phyloP scores from a whole-genome alignment of 1,140 invertebrate species.

The Aphaenogaster ashmeadi region DNA sequence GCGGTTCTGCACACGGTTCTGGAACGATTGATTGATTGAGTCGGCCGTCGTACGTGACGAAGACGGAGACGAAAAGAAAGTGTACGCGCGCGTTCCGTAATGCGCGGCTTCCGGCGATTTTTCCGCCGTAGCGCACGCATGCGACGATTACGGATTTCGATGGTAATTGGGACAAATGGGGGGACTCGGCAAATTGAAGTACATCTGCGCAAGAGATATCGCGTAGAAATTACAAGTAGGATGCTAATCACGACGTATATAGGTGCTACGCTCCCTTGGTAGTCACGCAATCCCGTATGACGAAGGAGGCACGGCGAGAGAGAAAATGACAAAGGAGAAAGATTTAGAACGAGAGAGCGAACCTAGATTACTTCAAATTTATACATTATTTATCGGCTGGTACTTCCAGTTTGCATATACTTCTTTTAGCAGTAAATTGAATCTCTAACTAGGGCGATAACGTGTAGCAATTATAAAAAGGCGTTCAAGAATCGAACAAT shows the following conservation, averaged over 20 bases:
- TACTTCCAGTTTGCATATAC: background rate
- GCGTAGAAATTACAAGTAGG: constrained; percentile 33
- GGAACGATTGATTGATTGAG: constrained; percentile 48
- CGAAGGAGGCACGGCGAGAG: background rate
- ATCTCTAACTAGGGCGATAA: constrained; percentile 14
- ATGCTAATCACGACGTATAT: constrained; percentile 55
- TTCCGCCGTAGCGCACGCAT: background rate
- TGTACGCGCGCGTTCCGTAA: background rate
- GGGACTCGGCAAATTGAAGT: constrained; percentile 38
- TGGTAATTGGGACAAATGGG: constrained; percentile 34
- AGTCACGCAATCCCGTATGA: constrained; percentile 51
- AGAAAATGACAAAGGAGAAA: background rate
- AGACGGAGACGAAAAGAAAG: background rate
- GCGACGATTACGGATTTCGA: constrained; percentile 43
- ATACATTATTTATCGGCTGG: background rate
- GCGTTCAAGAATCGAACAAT: background rate
- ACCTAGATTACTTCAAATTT: constrained; percentile 10
- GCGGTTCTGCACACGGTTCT: background rate
- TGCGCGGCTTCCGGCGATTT: constrained; percentile 42
- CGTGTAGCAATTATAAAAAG: background rate
- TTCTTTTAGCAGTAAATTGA: constrained; percentile 19
- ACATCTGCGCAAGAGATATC: constrained; percentile 19
- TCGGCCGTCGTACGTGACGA: constrained; percentile 19
- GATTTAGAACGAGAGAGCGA: constrained; percentile 35
- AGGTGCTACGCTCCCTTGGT: constrained; percentile 25